These are phyloP conservation scores for Sarcophaga rosellei DNA, from an alignment of 2,888 invertebrate genomes.

Conservation along the genomic window DNA sequence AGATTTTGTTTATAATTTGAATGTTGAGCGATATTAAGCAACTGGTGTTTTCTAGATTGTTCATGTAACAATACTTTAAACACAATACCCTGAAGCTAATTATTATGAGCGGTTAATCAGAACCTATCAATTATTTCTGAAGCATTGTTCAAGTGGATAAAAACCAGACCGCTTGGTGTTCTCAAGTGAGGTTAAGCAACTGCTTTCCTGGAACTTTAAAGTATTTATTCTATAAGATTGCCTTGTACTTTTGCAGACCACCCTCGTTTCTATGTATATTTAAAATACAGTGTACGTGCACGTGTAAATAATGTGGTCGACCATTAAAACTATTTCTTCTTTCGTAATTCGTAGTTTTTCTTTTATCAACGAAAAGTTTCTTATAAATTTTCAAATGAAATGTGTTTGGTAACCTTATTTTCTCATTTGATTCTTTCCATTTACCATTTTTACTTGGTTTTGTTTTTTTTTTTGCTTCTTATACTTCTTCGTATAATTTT, in stretches of 20 bases:
- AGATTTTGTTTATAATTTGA: too few relatives aligned
- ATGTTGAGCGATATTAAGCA: too few relatives aligned
- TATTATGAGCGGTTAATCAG: too few relatives aligned
- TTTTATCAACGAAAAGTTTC: constrained; percentile 12
- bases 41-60: too few relatives aligned
- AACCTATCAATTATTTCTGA: too few relatives aligned
- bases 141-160: too few relatives aligned
- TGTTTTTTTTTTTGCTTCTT: neutral
- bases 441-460: neutral
- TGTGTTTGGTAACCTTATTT: constrained; percentile 30
- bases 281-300: neutral
- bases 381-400: constrained; percentile 13
- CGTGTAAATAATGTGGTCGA: constrained; percentile 29
- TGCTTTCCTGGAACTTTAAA: too few relatives aligned
- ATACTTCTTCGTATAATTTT: neutral
- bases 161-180: too few relatives aligned
- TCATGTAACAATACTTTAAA: too few relatives aligned
- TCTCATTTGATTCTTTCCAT: constrained; percentile 11
- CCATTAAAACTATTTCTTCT: constrained; percentile 40
- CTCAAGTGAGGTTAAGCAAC: too few relatives aligned
- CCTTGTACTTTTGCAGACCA: neutral
- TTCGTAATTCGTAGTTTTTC: neutral
- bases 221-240: neutral
- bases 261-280: too few relatives aligned
- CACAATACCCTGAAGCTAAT: too few relatives aligned